Base-by-base conservation (phyloP, 2,888 invertebrate species). In the Escarpia spicata region DNA sequence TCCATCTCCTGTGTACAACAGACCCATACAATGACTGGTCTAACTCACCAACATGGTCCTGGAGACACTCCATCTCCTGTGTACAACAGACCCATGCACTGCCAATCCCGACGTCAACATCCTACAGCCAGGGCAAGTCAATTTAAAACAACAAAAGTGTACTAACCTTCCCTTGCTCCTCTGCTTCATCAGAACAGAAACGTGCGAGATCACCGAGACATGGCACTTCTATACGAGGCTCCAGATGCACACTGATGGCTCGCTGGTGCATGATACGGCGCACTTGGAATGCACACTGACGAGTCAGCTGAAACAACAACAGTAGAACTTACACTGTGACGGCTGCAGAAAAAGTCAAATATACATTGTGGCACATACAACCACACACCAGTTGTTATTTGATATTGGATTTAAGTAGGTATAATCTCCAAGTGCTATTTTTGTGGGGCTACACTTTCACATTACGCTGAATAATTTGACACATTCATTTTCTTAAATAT, bases 201-300 rank as follows among this genome's bases (percentile, higher is more conserved):
- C 97, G 97, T 0, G 98, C 98, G 43, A 99, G 97, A 95, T 99
- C 99, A 93, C 97, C 97, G 43, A 99, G 97, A 96, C 99, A 99
- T 89, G 97, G 97, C 95, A 98, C 98, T 97, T 99, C 99, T 92
- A 99, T 98, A 96, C 99, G 98, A 1, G 99, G 99, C 95, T 99
- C 98, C 90, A 99, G 97, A 96, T 99, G 98, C 1, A 99, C 99
- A 95, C 98, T 98, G 10, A 98, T 97, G 0, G 99, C 99, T 94
- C 99, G 97, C 96, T 98, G 98, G 58, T 98, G 97, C 98, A 99
- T 99, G 90, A 99, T 98, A 94, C 98, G 97, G 94, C 98, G 98
- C 3, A 99, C 98, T 97, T 99, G 98, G 93, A 95, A 95, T 3
- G 96, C 97, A 95, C 98, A 98, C 43, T 96, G 96, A 90, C 95